Evolutionary conservation across 1,140 invertebrate species (phyloP).

Genomic region (Drosophila bipectinata): DNA sequence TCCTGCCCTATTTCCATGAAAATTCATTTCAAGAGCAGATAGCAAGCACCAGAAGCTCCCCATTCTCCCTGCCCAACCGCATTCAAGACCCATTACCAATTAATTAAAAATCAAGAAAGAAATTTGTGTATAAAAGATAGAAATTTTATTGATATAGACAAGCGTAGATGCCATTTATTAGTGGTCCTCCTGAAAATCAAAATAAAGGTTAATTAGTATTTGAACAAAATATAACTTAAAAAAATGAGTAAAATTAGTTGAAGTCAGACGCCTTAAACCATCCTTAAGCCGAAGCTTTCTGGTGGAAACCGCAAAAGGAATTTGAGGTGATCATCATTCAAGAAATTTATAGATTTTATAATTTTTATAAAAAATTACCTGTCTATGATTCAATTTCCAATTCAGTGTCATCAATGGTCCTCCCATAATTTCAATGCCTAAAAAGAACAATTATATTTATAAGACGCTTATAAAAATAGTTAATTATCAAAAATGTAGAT

Average conservation of each 20-base stretch:
- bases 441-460: no score
- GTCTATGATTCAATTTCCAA: not conserved
- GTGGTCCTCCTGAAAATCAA: not conserved
- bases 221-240: not conserved
- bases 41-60: no score
- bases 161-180: not conserved
- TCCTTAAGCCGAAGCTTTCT: constrained; percentile 85
- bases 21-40: no score
- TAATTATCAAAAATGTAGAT: not conserved
- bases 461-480: no score
- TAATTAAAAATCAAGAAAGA: no score
- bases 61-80: no score
- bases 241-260: not conserved
- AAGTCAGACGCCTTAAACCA: constrained; percentile 86
- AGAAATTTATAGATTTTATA: not conserved
- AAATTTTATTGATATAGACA: no score
- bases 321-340: constrained; percentile 81
- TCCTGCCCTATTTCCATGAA: no score
- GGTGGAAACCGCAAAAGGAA: constrained; percentile 89
- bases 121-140: no score
- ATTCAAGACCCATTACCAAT: not conserved
- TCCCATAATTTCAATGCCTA: no score
- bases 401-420: no score
- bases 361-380: constrained; percentile 23
- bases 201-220: not conserved